Percentiles rank a stretch among this genome's conserved stretches.
phyloP scores from a whole-genome alignment of 1,140 invertebrate species.

The Trichoplusia ni region DNA sequence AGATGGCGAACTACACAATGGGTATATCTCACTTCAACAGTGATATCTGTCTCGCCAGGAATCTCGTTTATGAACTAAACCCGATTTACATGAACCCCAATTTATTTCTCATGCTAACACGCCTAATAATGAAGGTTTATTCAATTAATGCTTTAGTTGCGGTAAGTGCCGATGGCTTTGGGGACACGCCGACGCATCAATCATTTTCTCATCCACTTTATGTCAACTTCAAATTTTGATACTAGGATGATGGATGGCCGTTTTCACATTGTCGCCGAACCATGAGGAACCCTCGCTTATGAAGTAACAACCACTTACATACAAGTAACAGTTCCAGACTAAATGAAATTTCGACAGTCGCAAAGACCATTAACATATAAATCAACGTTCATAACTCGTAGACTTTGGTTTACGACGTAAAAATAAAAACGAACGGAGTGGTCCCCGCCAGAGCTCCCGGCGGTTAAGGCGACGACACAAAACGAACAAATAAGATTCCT shows the following conservation, averaged over 20 bases:
- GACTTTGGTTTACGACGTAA: slow-evolving; percentile 63
- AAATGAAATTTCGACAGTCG: slow-evolving; percentile 33
- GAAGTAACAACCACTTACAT: slow-evolving; percentile 33
- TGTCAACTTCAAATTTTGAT: slow-evolving; percentile 77
- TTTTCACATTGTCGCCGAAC: slow-evolving; percentile 44
- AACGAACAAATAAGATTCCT: slow-evolving; percentile 67
- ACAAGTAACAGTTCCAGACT: slow-evolving; percentile 6
- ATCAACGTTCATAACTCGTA: slow-evolving; percentile 63
- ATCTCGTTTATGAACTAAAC: background rate
- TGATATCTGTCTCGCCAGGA: too few species aligned
- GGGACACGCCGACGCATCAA: slow-evolving; percentile 64
- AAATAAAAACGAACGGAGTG: slow-evolving; percentile 61
- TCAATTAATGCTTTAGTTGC: slow-evolving; percentile 46
- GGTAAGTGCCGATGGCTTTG: slow-evolving; percentile 51
- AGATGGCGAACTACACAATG: too few species aligned
- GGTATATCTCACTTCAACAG: too few species aligned
- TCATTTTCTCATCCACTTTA: slow-evolving; percentile 75
- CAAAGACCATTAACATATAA: slow-evolving; percentile 54
- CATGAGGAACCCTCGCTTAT: slow-evolving; percentile 35
- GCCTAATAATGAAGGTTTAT: slow-evolving; percentile 45
- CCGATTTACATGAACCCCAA: background rate
- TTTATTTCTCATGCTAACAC: slow-evolving; percentile 15
- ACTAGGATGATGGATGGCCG: slow-evolving; percentile 67
- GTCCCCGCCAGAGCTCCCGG: slow-evolving; percentile 59
- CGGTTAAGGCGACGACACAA: slow-evolving; percentile 65